Base-by-base conservation (phyloP, 2,797 vertebrate species). In the Aplochiton taeniatus region DNA sequence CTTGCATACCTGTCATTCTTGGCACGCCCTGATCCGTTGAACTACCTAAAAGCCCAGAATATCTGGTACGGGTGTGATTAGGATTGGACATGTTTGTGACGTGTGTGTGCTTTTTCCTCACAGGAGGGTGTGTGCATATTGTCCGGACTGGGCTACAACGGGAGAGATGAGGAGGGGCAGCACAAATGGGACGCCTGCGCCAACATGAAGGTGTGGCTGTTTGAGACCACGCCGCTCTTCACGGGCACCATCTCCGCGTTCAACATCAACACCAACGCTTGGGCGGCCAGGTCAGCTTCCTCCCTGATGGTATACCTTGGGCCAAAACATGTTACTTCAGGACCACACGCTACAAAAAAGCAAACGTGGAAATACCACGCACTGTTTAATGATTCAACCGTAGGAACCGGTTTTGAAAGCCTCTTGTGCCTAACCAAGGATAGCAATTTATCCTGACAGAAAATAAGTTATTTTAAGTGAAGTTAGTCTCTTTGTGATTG, bases 61-160 rank as follows among this genome's bases (percentile, higher is more conserved):
- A 51, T 42, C 60, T 16, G 48, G 48, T 52, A 51, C 42, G 12
- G 31, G 10, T n/a, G 16, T 8, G 17, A 12, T 16, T n/a, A n/a
- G 41, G 12, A 17, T 12, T 16, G 12, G 51, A 16, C 2, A 16
- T 11, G 14, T 51, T 43, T 52, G 49, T 52, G 9, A 18, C 14
- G 5, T 52, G 12, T 41, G 47, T n/a, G n/a, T n/a, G n/a, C n/a
- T 51, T 11, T 46, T 77, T 47, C 66, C 58, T 85, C 53, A 7
- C 68, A 99, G 97, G 98, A 99, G 87, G 97, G 98, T 0, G 94
- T 96, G 13, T 99, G 98, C 79, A 95, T 99, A 75, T 89, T 99
- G 61, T 75, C 90, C 4, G 98, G 98, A 8, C 84, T 99, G 1
- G 96, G 96, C 18, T 99, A 96, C 85, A 95, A 93, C 4, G 96